Percentiles rank a stretch among this genome's conserved stretches.
Evolutionary conservation across 2,797 vertebrate species (phyloP).

Genomic region (Limnodromus scolopaceus): DNA sequence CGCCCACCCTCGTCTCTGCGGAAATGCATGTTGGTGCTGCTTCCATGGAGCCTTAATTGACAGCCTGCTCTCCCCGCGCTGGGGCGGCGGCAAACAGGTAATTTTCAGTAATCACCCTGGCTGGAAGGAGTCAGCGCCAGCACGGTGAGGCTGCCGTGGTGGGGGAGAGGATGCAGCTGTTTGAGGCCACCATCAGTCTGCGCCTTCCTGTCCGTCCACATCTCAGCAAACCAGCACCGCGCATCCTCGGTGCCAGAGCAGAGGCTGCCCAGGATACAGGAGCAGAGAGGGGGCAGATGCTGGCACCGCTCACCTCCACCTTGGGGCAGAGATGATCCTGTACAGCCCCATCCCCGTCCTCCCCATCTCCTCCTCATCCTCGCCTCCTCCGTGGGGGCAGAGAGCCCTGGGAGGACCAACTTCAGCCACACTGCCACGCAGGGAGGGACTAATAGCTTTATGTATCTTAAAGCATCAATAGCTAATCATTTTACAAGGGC

Average conservation of each 20-base stretch:
- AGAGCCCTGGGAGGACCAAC: not conserved
- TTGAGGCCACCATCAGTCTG: not conserved
- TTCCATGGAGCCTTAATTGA: slow-evolving; percentile 16
- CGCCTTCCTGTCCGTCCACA: accelerated
- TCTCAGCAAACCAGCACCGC: accelerated
- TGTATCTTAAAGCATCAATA: not conserved
- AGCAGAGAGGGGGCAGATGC: not conserved
- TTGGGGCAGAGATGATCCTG: not conserved
- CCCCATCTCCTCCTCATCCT: not conserved
- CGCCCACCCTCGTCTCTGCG: not conserved
- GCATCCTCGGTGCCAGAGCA: accelerated
- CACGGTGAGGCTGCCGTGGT: accelerated
- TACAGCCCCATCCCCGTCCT: not conserved
- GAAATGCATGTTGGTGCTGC: not conserved
- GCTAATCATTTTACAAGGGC: not conserved
- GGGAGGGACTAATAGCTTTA: not conserved
- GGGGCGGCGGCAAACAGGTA: not conserved
- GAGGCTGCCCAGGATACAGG: not conserved
- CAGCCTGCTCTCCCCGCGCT: not conserved
- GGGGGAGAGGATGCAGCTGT: accelerated
- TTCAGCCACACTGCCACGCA: not conserved
- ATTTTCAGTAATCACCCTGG: slow-evolving; percentile 23
- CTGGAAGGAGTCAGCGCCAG: not conserved
- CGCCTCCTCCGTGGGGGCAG: accelerated
- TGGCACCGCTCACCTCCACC: not conserved